Evolutionary conservation across 1,140 invertebrate species (phyloP).

Genomic region (Saccostrea echinata): DNA sequence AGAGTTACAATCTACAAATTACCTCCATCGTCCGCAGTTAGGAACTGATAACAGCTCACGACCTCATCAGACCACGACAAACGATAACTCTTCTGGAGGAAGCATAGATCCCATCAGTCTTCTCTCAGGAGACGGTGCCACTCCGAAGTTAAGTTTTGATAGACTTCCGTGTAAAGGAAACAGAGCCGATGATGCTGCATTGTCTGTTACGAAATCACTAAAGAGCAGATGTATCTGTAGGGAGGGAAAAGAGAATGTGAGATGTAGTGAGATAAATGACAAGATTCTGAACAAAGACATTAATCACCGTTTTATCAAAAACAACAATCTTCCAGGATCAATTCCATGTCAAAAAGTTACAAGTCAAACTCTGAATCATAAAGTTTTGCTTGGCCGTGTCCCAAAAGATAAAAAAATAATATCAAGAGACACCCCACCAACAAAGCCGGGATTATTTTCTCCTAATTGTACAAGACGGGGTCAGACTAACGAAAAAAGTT

Average conservation of each 20-base stretch:
- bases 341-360: neutral
- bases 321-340: neutral
- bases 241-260: neutral
- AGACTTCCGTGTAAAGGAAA: neutral
- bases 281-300: neutral
- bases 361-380: neutral
- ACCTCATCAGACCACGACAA: constrained; percentile 1
- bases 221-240: neutral
- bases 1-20: constrained; percentile 3
- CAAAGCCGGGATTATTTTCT: too few relatives aligned
- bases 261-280: neutral
- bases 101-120: neutral
- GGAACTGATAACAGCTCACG: neutral
- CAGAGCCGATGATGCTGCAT: neutral
- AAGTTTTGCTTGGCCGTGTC: neutral
- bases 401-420: neutral
- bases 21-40: neutral
- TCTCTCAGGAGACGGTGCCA: neutral
- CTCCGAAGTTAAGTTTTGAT: neutral
- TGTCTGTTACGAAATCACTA: neutral
- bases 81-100: constrained; percentile 2
- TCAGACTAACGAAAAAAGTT: neutral
- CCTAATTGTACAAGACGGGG: neutral
- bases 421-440: neutral
- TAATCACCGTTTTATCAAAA: neutral